Conservation (phyloP, 1,140 invertebrate genomes). For the Wasmannia auropunctata region DNA sequence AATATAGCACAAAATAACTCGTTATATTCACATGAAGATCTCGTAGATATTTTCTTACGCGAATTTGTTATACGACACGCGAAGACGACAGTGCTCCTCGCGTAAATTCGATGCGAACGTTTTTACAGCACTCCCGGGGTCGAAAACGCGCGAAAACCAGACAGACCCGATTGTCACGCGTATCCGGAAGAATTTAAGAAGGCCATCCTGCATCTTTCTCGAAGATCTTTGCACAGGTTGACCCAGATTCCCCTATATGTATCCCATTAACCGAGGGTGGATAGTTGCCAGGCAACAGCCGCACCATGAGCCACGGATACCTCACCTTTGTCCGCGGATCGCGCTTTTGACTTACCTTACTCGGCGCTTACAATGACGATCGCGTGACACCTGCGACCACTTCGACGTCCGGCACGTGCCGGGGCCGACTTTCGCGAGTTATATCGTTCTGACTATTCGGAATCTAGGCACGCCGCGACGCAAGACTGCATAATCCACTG, state of each 20-base stretch:
- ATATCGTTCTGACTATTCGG: neutral
- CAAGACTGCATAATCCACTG: neutral
- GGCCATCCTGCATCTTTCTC: neutral
- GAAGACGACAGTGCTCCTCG: neutral
- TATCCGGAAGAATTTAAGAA: conserved; percentile 48
- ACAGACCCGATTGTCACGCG: neutral
- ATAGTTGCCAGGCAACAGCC: conserved; percentile 75
- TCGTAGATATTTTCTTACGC: neutral
- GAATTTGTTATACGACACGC: neutral
- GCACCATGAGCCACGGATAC: conserved; percentile 58
- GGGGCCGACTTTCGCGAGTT: neutral
- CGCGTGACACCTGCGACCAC: neutral
- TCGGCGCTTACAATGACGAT: neutral
- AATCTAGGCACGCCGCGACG: neutral
- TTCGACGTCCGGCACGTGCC: neutral
- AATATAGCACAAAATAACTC: neutral
- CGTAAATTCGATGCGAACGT: neutral
- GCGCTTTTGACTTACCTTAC: conserved; percentile 19
- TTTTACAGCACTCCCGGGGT: neutral
- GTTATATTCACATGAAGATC: neutral
- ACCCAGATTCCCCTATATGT: conserved; percentile 76
- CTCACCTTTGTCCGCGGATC: neutral
- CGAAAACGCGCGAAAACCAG: neutral
- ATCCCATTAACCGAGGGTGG: conserved; percentile 75
- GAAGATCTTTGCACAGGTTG: conserved; percentile 71